Evolutionary conservation across 2,797 vertebrate species (phyloP).

Genomic region (Anableps anableps): DNA sequence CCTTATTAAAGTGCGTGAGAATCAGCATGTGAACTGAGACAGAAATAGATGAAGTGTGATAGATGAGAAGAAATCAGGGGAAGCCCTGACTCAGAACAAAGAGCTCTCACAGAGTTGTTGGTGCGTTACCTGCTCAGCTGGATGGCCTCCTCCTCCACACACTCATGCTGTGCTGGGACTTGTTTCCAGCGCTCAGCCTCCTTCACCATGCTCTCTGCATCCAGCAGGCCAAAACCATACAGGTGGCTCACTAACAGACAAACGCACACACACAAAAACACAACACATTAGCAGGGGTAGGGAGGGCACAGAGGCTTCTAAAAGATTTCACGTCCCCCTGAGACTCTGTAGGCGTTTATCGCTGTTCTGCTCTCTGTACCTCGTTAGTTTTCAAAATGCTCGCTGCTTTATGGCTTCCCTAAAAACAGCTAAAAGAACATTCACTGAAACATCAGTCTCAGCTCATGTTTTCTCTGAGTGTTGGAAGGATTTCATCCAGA

Average conservation of each 20-base stretch:
- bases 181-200: slow-evolving; percentile 92
- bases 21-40: slow-evolving; percentile 42
- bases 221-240: slow-evolving; percentile 96
- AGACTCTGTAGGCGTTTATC: slow-evolving; percentile 66
- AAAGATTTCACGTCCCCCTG: slow-evolving; percentile 56
- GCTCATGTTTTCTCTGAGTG: slow-evolving; percentile 23
- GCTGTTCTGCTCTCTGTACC: slow-evolving; percentile 57
- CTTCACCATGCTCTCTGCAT: slow-evolving; percentile 94
- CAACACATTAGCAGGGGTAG: slow-evolving; percentile 40
- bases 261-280: slow-evolving; percentile 26
- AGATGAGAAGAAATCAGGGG: slow-evolving; percentile 53
- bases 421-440: slow-evolving; percentile 58
- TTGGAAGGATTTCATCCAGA: background rate
- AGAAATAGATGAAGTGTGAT: slow-evolving; percentile 58
- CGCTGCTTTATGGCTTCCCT: slow-evolving; percentile 56
- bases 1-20: slow-evolving; percentile 41
- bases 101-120: slow-evolving; percentile 18
- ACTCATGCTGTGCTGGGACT: slow-evolving; percentile 90
- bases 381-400: slow-evolving; percentile 56
- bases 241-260: slow-evolving; percentile 91
- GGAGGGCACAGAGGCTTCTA: slow-evolving; percentile 52
- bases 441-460: slow-evolving; percentile 51
- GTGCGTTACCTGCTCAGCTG: slow-evolving; percentile 88
- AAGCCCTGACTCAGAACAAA: slow-evolving; percentile 50
- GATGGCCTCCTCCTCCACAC: slow-evolving; percentile 86